Conservation (phyloP, 2,113 vertebrate genomes). For the Pelecanoides urinatrix region DNA sequence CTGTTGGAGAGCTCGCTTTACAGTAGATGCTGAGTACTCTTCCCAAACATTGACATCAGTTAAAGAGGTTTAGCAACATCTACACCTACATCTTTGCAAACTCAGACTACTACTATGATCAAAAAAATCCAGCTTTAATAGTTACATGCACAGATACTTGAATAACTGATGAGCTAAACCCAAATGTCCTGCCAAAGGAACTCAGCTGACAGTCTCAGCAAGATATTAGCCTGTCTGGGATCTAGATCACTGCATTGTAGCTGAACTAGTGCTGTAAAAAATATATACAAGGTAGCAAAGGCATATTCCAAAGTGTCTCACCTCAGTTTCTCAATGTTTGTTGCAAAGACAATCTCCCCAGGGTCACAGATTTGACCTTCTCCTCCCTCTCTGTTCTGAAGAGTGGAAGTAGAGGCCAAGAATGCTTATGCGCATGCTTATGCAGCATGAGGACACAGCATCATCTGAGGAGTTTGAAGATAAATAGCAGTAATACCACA, state of each 20-base stretch:
- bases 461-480: slow-evolving; percentile 33
- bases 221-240: background rate
- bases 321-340: background rate
- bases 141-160: background rate
- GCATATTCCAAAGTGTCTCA: background rate
- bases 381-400: background rate
- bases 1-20: background rate
- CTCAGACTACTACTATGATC: background rate
- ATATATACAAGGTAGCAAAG: background rate
- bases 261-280: background rate
- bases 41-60: background rate
- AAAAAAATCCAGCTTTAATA: background rate
- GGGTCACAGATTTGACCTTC: background rate
- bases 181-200: background rate
- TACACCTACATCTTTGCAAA: background rate
- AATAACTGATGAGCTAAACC: background rate
- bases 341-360: background rate
- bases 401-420: background rate
- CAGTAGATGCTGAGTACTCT: background rate
- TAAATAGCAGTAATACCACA: slow-evolving; percentile 61
- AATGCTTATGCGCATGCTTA: background rate
- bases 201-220: background rate
- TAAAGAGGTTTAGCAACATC: background rate
- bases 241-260: background rate
- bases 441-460: background rate